A percentile compares a stretch with the other conserved stretches of the same genome.
phyloP scores from a whole-genome alignment of 2,113 vertebrate genomes.

The Camelus bactrianus region DNA sequence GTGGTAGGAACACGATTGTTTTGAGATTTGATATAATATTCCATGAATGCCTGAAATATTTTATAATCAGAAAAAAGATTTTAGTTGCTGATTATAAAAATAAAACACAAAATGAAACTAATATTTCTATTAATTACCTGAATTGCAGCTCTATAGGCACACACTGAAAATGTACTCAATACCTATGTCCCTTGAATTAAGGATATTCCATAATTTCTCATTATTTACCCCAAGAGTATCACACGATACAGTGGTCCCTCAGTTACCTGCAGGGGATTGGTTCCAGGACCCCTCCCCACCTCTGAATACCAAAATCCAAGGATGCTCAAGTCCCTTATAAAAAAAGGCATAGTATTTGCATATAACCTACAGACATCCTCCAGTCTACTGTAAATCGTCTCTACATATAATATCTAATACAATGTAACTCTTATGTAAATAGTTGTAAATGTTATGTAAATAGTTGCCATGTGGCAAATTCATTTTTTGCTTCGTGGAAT shows the following conservation, averaged over 20 bases:
- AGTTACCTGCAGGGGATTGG: not conserved
- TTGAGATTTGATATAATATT: slow-evolving; percentile 1
- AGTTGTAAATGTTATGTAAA: not conserved
- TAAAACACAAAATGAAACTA: slow-evolving; percentile 22
- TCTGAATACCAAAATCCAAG: not conserved
- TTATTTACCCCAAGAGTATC: not conserved
- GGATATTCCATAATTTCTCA: not conserved
- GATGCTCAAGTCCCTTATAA: not conserved
- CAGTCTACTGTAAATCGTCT: rapidly evolving
- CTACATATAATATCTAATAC: not conserved
- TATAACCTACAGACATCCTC: not conserved
- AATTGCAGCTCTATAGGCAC: not conserved
- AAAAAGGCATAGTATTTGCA: not conserved
- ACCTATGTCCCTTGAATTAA: not conserved
- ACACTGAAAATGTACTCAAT: not conserved
- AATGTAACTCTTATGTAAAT: too few species aligned
- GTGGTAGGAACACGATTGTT: not conserved
- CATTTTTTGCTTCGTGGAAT: not conserved
- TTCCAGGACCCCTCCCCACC: not conserved
- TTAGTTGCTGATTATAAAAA: slow-evolving; percentile 31
- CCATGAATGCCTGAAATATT: not conserved
- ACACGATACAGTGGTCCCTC: not conserved
- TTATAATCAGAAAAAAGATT: slow-evolving; percentile 6
- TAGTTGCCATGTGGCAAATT: not conserved
- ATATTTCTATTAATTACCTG: slow-evolving; percentile 25